Evolutionary conservation across 2,888 invertebrate genomes (phyloP), one percentile per base, ranked within the genome.

Genomic region (Tetranychus truncatus): DNA sequence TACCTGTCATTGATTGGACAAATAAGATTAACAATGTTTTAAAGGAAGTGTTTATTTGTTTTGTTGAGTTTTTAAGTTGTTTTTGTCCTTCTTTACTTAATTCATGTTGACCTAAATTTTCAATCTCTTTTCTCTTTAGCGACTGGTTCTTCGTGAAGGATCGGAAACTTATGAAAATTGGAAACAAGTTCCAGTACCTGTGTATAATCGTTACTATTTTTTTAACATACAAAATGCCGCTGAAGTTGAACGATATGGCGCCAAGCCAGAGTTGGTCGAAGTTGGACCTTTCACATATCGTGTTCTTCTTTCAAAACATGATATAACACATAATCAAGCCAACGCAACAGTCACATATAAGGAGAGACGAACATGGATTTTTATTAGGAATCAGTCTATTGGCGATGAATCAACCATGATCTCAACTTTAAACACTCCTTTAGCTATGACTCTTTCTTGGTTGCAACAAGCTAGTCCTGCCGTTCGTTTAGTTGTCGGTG

Each of bases 331-430:
- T 85, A 81, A 85, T 76, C 20, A 11, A 45, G 78, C 92, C 78
- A 94, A 94, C 82, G 91, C 90, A 71, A 93, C 92, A 0, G 85
- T 94, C 73, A 89, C 90, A 45, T 94, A 89, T 84, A 91, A 89
- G 82, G 90, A 91, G 80, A 85, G 85, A 74, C 87, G 88, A 76
- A 84, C 84, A 1, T 91, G 88, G 80, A 84, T 85, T 72, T 91
- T 88, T 80, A 81, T 87, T 1, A 86, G 87, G 0, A 86, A 88
- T 5, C 81, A 85, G 75, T 93, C 92, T 0, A 81, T 82, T 0
- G 92, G 91, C 0, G 85, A 87, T 6, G 89, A 88, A 77, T 88
- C 89, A 73, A 89, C 89, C 77, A 81, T 85, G 46, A 82, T 92
- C 0, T 89, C 91, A 0, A 91, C 77, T n/a, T 21, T 92, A 0